phyloP scores from a whole-genome alignment of 1,140 invertebrate species.

The Drosophila tropicalis region DNA sequence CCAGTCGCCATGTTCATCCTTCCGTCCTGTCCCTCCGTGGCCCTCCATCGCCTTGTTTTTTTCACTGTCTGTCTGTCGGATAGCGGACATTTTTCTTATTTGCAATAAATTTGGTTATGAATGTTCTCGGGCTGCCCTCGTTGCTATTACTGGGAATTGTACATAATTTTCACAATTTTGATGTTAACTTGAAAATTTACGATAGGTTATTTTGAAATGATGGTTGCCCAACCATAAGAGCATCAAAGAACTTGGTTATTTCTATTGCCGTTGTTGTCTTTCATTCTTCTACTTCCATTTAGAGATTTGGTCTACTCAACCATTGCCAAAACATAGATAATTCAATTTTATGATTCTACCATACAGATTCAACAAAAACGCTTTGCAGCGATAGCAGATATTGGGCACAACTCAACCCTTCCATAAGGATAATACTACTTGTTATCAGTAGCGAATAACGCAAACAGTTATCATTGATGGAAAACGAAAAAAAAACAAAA shows the following conservation, averaged over 20 bases:
- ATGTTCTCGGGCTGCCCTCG: constrained; percentile 64
- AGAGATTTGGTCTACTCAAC: constrained; percentile 27
- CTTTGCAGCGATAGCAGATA: not conserved
- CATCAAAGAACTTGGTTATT: constrained; percentile 15
- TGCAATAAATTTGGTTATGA: constrained; percentile 83
- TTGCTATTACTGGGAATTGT: constrained; percentile 67
- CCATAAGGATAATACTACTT: not conserved
- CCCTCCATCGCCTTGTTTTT: not conserved
- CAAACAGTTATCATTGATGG: no score
- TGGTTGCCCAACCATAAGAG: constrained; percentile 34
- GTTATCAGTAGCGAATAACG: no score
- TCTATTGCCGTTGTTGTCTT: constrained; percentile 8
- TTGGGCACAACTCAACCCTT: not conserved
- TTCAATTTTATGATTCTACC: constrained; percentile 58
- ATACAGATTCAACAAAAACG: constrained; percentile 44
- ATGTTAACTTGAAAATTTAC: constrained; percentile 82
- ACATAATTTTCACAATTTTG: constrained; percentile 83
- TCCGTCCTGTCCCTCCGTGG: not conserved
- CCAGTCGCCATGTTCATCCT: constrained; percentile 53
- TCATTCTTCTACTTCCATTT: constrained; percentile 36
- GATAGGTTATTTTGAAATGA: constrained; percentile 80
- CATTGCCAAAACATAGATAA: constrained; percentile 49
- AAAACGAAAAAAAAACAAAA: no score
- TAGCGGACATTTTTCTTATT: constrained; percentile 82
- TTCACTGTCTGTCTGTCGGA: constrained; percentile 52